Conservation (phyloP, 2,113 vertebrate genomes). For the Coryphaenoides rupestris region DNA sequence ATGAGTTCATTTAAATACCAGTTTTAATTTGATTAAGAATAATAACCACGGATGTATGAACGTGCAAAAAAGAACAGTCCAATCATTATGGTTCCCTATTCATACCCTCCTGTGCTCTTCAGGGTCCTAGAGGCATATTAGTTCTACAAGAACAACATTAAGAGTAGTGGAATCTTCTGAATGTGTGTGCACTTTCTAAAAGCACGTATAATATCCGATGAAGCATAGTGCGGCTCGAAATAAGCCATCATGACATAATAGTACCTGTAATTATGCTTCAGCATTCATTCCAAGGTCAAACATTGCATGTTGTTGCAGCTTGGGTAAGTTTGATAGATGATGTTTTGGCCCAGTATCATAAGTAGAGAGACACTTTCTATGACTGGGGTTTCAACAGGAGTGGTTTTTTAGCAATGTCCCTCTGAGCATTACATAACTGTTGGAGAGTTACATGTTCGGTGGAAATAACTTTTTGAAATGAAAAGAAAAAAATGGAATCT, state of each 20-base stretch:
- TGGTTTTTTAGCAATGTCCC: constrained; percentile 15
- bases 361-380: background rate
- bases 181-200: constrained; percentile 18
- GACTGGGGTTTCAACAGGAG: constrained; percentile 20
- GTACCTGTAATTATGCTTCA: constrained; percentile 42
- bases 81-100: too few relatives aligned
- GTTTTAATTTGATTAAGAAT: too few relatives aligned
- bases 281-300: constrained; percentile 47
- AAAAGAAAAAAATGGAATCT: too few relatives aligned
- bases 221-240: constrained; percentile 7
- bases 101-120: too few relatives aligned
- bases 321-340: constrained; percentile 45
- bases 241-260: constrained; percentile 42
- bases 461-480: background rate
- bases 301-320: constrained; percentile 53
- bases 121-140: too few relatives aligned
- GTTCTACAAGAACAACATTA: too few relatives aligned
- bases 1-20: too few relatives aligned
- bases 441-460: constrained; percentile 30
- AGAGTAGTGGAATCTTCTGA: constrained; percentile 1
- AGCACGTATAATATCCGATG: constrained; percentile 6
- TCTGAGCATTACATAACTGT: background rate
- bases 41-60: too few relatives aligned
- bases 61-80: too few relatives aligned
- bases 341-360: constrained; percentile 22